A percentile compares a stretch with the other conserved stretches of the same genome.
Conservation (phyloP, 2,113 vertebrate genomes). For the Tetraodon nigroviridis region DNA sequence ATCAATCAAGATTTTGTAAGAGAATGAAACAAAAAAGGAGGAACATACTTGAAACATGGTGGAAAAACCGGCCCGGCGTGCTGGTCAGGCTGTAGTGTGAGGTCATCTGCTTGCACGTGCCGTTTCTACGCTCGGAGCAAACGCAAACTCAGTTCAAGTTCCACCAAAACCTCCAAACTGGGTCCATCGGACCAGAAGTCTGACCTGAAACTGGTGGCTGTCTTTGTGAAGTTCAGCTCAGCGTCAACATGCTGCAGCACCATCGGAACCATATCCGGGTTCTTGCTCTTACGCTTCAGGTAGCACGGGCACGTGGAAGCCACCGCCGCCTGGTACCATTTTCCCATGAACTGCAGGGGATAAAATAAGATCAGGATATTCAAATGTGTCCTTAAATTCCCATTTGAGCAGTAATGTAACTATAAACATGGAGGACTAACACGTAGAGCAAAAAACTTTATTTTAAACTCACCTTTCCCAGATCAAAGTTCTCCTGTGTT, state of each 20-base stretch:
- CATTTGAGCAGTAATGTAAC: not conserved
- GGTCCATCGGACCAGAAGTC: not conserved
- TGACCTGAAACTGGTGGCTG: conserved; percentile 33
- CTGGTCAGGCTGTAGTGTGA: conserved; percentile 53
- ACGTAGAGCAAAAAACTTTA: not conserved
- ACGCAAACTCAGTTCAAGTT: not conserved
- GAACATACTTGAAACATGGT: conserved; percentile 60
- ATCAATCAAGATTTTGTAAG: not conserved
- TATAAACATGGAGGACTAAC: not conserved
- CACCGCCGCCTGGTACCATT: conserved; percentile 80
- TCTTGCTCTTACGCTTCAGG: conserved; percentile 72
- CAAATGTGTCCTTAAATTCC: not conserved
- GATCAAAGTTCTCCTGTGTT: conserved; percentile 81
- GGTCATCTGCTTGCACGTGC: conserved; percentile 46
- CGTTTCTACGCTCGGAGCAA: conserved; percentile 29
- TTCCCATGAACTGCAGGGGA: conserved; percentile 74
- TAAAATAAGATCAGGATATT: not conserved
- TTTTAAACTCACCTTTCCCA: conserved; percentile 72
- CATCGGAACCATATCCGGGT: conserved; percentile 68
- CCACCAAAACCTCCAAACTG: not conserved
- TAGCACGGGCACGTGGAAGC: conserved; percentile 78
- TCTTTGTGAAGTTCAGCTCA: conserved; percentile 48
- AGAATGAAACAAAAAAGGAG: not conserved
- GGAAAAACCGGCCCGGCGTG: conserved; percentile 64
- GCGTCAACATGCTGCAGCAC: conserved; percentile 60